phyloP scores from a whole-genome alignment of 2,113 vertebrate species.

The Elachura formosa region DNA sequence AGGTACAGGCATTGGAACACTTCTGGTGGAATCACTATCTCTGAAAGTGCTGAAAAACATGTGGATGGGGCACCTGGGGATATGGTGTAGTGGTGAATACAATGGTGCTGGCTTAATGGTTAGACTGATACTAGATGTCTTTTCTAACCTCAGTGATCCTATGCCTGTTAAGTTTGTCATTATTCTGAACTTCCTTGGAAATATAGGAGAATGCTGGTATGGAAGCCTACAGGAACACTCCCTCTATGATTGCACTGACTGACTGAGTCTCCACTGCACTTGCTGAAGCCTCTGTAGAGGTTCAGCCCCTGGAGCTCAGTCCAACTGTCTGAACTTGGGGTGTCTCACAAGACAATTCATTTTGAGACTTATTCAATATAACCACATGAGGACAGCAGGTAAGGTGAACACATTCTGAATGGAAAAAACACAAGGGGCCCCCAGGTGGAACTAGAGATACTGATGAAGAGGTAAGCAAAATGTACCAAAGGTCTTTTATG shows the following conservation, averaged over 20 bases:
- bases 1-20: background rate
- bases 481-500: background rate
- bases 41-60: background rate
- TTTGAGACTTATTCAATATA: background rate
- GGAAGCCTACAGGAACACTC: background rate
- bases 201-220: background rate
- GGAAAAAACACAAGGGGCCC: background rate
- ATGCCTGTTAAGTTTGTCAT: background rate
- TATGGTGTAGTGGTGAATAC: background rate
- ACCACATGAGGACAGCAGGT: background rate
- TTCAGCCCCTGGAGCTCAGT: background rate
- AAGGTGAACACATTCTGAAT: background rate
- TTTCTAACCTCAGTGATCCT: background rate
- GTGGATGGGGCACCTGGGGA: background rate
- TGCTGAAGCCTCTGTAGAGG: background rate
- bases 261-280: background rate
- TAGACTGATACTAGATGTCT: background rate
- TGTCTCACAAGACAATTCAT: background rate
- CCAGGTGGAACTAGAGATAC: background rate
- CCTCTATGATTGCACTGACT: background rate
- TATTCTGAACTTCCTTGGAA: background rate
- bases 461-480: background rate
- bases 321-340: accelerated
- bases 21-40: background rate
- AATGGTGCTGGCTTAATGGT: background rate